Evolutionary conservation across 2,113 vertebrate genomes (phyloP), one percentile per base, ranked within the genome.

Genomic region (Casuarius casuarius): DNA sequence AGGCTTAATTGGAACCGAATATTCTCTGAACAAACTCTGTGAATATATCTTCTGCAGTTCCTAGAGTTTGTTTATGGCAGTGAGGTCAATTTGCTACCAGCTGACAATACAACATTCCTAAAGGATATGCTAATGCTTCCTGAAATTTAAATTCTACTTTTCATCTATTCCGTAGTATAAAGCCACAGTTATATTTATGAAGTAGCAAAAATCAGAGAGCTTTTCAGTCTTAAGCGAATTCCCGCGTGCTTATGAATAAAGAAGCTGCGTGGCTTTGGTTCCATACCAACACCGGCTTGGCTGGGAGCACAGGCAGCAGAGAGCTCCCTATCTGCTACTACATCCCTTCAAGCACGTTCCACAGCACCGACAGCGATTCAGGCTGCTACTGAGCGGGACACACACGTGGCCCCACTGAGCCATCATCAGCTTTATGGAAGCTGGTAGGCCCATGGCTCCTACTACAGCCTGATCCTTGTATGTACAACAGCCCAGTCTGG

Each of bases 121-220:
- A 95, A 66, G 92, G 49, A 94, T 93, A 92, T 52, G 76, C 75
- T 96, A 95, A 94, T 68, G 35, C 83, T 94, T 88, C 35, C 51
- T 59, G 68, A 93, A 65, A 94, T 94, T 67, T 65, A 84, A 93
- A 52, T 86, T 75, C 49, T 92, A 92, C 29, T 95, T 84, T 96
- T 84, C 16, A 92, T 65, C 88, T 95, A 76, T 31, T 75, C 68
- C 26, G 58, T 81, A 67, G 38, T 56, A 23, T 33, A 78, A 91
- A 54, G 9, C 28, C 75, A 87, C 28, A 67, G 44, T 70, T 42
- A 84, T 65, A 67, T 54, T 91, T 87, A 92, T 12, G 26, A 89
- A 94, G 42, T 84, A 89, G 74, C 22, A 89, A 71, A 80, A 94
- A 76, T 92, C 66, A 74, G 31, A 59, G 10, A 8, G 11, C 3